Conservation (phyloP, 92 coral and sea anemone genomes). For the Phenganax marumi region DNA sequence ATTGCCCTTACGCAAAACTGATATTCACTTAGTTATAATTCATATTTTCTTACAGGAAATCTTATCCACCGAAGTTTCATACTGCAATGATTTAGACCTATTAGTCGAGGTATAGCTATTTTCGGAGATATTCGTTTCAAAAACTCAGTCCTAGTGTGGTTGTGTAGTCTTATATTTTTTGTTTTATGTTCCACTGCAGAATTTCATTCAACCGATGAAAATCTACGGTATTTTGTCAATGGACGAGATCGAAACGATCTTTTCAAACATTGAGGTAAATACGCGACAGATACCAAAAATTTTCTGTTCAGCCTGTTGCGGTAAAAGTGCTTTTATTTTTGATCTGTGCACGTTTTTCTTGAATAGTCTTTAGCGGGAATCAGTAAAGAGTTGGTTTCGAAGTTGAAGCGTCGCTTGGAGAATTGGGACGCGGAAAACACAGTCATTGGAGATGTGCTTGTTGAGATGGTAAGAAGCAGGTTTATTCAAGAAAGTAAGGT, state of each 20-base stretch:
- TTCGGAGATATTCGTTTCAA: too few relatives aligned
- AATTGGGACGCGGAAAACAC: slow-evolving; percentile 87
- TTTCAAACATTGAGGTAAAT: slow-evolving; percentile 92
- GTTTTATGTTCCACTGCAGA: slow-evolving; percentile 42
- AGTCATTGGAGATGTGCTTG: slow-evolving; percentile 76
- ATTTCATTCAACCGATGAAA: slow-evolving; percentile 75
- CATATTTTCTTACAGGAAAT: slow-evolving; percentile 67
- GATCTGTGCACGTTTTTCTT: neutral
- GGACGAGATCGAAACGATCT: slow-evolving; percentile 75
- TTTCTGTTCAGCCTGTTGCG: neutral
- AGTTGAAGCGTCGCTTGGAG: slow-evolving; percentile 76
- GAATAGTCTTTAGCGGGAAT: slow-evolving; percentile 70
- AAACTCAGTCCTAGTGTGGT: neutral
- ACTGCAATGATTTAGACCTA: slow-evolving; percentile 80
- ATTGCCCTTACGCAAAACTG: too few relatives aligned
- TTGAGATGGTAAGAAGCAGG: slow-evolving; percentile 72
- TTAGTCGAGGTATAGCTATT: slow-evolving; percentile 82
- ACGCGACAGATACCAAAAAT: neutral
- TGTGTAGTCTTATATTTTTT: too few relatives aligned
- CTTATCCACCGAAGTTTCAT: slow-evolving; percentile 90
- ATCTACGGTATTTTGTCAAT: slow-evolving; percentile 75
- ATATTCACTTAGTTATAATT: too few relatives aligned
- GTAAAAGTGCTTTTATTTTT: neutral
- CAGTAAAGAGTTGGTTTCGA: slow-evolving; percentile 85
- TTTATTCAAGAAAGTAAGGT: neutral